Percentiles rank a stretch among this genome's conserved stretches.
phyloP scores from a whole-genome alignment of 2,888 invertebrate species.

The Thereva nobilitata region DNA sequence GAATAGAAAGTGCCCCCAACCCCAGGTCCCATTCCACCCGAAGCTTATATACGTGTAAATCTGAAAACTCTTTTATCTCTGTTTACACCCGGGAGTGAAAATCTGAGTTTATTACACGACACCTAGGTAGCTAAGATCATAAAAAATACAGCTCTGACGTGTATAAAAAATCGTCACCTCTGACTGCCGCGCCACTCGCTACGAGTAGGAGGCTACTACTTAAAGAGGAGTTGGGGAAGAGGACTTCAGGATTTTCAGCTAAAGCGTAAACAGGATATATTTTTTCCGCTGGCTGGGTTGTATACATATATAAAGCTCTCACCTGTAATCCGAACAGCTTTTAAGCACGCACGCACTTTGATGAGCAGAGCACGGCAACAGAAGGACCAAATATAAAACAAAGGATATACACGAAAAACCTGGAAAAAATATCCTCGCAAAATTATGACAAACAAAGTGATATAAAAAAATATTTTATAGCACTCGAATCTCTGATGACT shows the following conservation, averaged over 20 bases:
- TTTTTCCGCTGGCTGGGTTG: neutral
- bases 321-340: constrained; percentile 1
- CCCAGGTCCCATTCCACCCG: neutral
- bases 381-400: constrained; percentile 3
- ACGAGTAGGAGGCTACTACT: no score
- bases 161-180: no score
- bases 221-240: no score
- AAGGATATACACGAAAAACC: neutral
- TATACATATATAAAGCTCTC: neutral
- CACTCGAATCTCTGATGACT: no score
- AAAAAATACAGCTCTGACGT: no score
- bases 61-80: constrained; percentile 5
- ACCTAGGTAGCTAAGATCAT: neutral
- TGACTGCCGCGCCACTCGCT: no score
- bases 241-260: no score
- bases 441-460: constrained; percentile 3
- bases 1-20: no score
- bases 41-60: constrained; percentile 6
- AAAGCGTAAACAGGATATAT: neutral
- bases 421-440: neutral
- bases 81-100: constrained; percentile 13
- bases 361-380: neutral
- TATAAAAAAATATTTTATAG: neutral
- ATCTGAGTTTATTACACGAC: constrained; percentile 10
- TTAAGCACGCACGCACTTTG: constrained; percentile 13